Evolutionary conservation across 2,113 vertebrate genomes (phyloP).

Genomic region (Ameiurus melas): DNA sequence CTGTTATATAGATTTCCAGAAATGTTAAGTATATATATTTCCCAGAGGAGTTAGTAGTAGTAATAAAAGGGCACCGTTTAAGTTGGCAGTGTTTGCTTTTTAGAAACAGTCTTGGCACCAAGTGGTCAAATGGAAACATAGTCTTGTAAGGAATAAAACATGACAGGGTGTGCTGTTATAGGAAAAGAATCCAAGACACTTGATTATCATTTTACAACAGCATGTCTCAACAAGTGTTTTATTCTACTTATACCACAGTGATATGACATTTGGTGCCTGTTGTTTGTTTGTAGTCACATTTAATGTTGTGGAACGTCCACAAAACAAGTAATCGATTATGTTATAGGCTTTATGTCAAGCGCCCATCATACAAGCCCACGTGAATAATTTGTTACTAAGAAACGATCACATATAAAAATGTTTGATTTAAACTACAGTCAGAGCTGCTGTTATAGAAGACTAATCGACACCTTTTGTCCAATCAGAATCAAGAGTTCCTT

Average conservation of each 20-base stretch:
- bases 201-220: not conserved
- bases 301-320: not conserved
- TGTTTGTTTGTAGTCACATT: not conserved
- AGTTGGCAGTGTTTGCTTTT: not conserved
- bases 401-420: not conserved
- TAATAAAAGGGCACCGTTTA: constrained; percentile 24
- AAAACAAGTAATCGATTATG: not conserved
- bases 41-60: constrained; percentile 5
- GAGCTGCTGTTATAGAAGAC: not conserved
- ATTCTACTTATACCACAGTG: not conserved
- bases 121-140: not conserved
- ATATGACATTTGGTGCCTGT: not conserved
- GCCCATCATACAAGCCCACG: not conserved
- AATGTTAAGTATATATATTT: constrained; percentile 6
- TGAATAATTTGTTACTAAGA: not conserved
- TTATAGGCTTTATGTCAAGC: not conserved
- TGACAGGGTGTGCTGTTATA: not conserved
- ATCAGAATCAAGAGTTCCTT: not conserved
- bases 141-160: not conserved
- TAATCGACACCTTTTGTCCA: not conserved
- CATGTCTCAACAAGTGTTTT: not conserved
- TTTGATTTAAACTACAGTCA: not conserved
- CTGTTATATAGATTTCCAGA: constrained; percentile 22
- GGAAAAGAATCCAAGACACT: not conserved
- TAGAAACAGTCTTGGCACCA: not conserved